Conservation (phyloP, 1,140 invertebrate species). For the Bactericera cockerelli region DNA sequence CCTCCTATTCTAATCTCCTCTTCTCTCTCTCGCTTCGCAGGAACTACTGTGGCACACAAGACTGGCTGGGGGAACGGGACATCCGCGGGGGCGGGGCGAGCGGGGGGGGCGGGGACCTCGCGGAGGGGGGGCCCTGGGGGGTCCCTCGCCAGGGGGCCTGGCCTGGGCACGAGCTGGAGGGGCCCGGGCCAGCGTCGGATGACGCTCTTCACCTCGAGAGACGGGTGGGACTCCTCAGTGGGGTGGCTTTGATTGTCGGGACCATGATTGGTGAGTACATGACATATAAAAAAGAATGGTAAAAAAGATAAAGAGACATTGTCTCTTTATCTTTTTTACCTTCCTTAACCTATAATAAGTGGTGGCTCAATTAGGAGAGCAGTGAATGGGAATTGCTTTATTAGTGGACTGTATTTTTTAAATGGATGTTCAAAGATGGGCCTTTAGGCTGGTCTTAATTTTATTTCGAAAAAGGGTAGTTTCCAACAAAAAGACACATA, state of each 20-base stretch:
- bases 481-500: too few species aligned
- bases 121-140: constrained; percentile 26
- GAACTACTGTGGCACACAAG: background rate
- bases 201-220: constrained; percentile 92
- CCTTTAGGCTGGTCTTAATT: too few species aligned
- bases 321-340: too few species aligned
- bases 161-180: constrained; percentile 51
- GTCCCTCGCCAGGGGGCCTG: constrained; percentile 14
- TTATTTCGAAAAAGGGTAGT: too few species aligned
- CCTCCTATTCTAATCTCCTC: too few species aligned
- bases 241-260: constrained; percentile 92
- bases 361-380: too few species aligned
- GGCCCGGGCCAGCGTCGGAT: constrained; percentile 77
- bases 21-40: too few species aligned
- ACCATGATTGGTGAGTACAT: constrained; percentile 72
- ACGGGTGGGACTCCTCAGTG: constrained; percentile 95
- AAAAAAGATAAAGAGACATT: too few species aligned
- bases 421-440: too few species aligned
- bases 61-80: background rate
- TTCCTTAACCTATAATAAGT: too few species aligned
- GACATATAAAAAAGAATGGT: background rate
- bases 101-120: constrained; percentile 30
- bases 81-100: background rate
- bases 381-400: too few species aligned
- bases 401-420: too few species aligned